A percentile compares a stretch with the other conserved stretches of the same genome.
Conservation (phyloP, 2,888 invertebrate genomes). For the Oscheius sp. region DNA sequence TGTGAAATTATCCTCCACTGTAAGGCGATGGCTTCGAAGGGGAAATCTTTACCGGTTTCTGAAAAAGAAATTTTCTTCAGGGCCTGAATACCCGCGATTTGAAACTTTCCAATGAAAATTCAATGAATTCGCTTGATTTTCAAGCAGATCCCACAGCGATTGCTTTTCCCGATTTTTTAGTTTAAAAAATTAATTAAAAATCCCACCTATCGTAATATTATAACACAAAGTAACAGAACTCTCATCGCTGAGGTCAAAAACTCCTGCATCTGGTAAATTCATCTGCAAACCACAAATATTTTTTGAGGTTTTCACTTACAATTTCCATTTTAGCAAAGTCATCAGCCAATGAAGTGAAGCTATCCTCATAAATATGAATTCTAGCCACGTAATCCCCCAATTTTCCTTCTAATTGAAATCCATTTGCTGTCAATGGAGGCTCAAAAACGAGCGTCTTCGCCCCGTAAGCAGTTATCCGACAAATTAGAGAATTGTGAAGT, state of each 20-base stretch:
- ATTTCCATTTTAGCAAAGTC: constrained; percentile 22
- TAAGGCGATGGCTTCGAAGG: constrained; percentile 4
- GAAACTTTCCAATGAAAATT: too few relatives aligned
- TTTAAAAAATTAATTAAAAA: not conserved
- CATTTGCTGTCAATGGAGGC: constrained; percentile 26
- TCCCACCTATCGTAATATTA: constrained; percentile 23
- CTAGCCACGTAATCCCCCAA: constrained; percentile 24
- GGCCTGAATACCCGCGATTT: not conserved
- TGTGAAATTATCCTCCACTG: not conserved
- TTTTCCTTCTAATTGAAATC: constrained; percentile 28
- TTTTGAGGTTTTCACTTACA: not conserved
- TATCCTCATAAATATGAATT: constrained; percentile 22
- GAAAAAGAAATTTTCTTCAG: not conserved
- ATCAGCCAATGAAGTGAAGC: constrained; percentile 22
- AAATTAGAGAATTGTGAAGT: constrained; percentile 12
- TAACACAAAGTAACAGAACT: not conserved
- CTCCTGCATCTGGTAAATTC: constrained; percentile 9
- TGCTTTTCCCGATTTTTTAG: too few relatives aligned
- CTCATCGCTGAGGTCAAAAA: constrained; percentile 23
- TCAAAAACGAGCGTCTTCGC: constrained; percentile 30
- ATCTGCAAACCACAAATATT: not conserved
- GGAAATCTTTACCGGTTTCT: constrained; percentile 14
- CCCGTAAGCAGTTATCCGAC: constrained; percentile 14
- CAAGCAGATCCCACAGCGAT: too few relatives aligned
- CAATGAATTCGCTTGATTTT: too few relatives aligned